These are phyloP conservation scores for Nannobrachium achirus DNA, from an alignment of 2,113 vertebrate species.

Conservation along the genomic window DNA sequence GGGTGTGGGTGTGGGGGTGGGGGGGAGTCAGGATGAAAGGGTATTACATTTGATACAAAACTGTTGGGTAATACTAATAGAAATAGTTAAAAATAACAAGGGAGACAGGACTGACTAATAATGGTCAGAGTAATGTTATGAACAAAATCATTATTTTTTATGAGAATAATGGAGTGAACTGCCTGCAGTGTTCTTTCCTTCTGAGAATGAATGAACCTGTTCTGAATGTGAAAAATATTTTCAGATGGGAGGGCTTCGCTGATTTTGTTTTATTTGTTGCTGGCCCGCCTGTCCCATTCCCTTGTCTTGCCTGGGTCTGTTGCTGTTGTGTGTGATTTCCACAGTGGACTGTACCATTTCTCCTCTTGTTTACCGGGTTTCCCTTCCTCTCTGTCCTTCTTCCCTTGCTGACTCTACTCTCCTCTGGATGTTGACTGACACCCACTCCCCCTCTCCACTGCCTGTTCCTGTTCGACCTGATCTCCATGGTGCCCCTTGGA, in stretches of 20 bases:
- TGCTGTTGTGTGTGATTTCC: neutral
- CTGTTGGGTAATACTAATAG: no score
- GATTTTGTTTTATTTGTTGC: neutral
- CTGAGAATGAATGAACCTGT: slow-evolving; percentile 18
- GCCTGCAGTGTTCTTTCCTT: slow-evolving; percentile 11
- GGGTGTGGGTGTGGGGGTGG: no score
- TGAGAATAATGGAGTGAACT: neutral
- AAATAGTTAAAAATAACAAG: no score
- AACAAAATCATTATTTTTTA: slow-evolving; percentile 27
- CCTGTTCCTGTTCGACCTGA: slow-evolving; percentile 30
- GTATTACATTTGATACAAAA: no score
- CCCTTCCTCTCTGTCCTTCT: slow-evolving; percentile 23
- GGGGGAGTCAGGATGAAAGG: no score
- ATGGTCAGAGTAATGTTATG: slow-evolving; percentile 20
- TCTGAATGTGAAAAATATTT: slow-evolving; percentile 19
- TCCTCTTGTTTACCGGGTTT: slow-evolving; percentile 10
- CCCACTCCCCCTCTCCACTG: neutral
- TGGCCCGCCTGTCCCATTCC: neutral
- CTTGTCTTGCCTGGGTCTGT: neutral
- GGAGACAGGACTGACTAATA: no score
- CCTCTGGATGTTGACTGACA: slow-evolving; percentile 19
- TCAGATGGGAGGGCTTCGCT: no score
- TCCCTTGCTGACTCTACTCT: slow-evolving; percentile 16
- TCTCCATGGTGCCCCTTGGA: slow-evolving; percentile 5
- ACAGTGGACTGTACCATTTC: neutral